phyloP scores from a whole-genome alignment of 2,797 vertebrate genomes.

The Gymnocypris eckloni region DNA sequence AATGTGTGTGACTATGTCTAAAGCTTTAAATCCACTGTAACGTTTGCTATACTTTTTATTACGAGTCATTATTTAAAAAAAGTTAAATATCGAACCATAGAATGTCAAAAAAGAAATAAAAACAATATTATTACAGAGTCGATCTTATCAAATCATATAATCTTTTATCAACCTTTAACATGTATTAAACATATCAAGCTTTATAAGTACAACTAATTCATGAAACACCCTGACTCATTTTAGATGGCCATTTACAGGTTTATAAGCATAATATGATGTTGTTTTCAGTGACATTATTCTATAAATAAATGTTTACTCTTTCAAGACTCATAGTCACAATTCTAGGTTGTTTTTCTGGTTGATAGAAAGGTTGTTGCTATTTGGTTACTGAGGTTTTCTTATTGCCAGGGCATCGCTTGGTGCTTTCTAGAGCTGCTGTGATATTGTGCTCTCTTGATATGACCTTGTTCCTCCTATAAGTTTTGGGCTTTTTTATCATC shows the following conservation, averaged over 20 bases:
- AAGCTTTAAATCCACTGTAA: background rate
- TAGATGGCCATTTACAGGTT: background rate
- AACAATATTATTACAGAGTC: background rate
- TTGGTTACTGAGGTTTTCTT: too few relatives aligned
- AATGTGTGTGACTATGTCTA: background rate
- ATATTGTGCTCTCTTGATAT: background rate
- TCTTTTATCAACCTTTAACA: background rate
- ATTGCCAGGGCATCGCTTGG: background rate
- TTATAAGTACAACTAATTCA: background rate
- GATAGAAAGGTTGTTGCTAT: background rate
- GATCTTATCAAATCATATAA: background rate
- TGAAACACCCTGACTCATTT: background rate
- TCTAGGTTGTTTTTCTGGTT: background rate
- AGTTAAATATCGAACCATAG: background rate
- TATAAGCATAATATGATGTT: background rate
- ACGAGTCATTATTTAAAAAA: background rate
- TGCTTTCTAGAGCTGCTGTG: background rate
- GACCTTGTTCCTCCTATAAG: background rate
- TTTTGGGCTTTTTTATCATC: background rate
- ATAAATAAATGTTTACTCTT: background rate
- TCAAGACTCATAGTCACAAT: background rate
- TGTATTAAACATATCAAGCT: conserved; percentile 3
- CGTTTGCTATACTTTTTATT: background rate
- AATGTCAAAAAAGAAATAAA: background rate
- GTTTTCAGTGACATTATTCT: background rate